These are phyloP conservation scores for Cheilinus undulatus DNA, from an alignment of 2,113 vertebrate species.

Conservation along the genomic window DNA sequence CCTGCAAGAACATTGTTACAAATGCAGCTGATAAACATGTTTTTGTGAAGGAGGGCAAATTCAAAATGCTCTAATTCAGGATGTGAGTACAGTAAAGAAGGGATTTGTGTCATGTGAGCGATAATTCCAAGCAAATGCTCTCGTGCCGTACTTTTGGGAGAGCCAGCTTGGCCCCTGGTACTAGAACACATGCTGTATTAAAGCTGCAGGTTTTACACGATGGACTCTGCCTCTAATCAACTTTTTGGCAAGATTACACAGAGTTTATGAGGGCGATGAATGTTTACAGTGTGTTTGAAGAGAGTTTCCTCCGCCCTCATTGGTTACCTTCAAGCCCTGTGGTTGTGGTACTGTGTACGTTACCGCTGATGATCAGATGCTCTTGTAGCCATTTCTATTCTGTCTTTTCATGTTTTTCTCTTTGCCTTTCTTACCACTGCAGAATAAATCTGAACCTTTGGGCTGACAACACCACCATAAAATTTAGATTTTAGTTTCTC, in stretches of 20 bases:
- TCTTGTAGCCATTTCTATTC: neutral
- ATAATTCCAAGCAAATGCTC: slow-evolving; percentile 66
- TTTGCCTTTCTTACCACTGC: neutral
- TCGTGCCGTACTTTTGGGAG: slow-evolving; percentile 47
- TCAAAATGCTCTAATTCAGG: slow-evolving; percentile 8
- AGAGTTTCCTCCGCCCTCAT: slow-evolving; percentile 25
- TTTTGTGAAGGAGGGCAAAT: slow-evolving; percentile 4
- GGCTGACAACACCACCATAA: neutral
- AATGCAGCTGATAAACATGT: neutral
- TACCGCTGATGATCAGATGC: slow-evolving; percentile 18
- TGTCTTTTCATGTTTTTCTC: neutral
- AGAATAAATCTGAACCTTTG: slow-evolving; percentile 13
- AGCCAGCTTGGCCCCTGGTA: slow-evolving; percentile 54
- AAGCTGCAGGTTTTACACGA: slow-evolving; percentile 66
- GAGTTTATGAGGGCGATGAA: slow-evolving; percentile 43
- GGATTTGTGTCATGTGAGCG: slow-evolving; percentile 65
- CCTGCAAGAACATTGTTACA: slow-evolving; percentile 2
- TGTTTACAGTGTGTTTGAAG: slow-evolving; percentile 42
- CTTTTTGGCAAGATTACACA: slow-evolving; percentile 60
- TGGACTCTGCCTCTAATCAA: slow-evolving; percentile 73
- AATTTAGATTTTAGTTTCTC: slow-evolving; percentile 1
- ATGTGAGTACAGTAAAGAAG: slow-evolving; percentile 30
- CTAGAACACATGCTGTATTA: slow-evolving; percentile 33
- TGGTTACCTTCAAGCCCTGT: slow-evolving; percentile 19
- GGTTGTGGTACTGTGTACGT: slow-evolving; percentile 10